These are phyloP conservation scores for Antitype chi DNA, from an alignment of 2,888 invertebrate species.

Conservation along the genomic window DNA sequence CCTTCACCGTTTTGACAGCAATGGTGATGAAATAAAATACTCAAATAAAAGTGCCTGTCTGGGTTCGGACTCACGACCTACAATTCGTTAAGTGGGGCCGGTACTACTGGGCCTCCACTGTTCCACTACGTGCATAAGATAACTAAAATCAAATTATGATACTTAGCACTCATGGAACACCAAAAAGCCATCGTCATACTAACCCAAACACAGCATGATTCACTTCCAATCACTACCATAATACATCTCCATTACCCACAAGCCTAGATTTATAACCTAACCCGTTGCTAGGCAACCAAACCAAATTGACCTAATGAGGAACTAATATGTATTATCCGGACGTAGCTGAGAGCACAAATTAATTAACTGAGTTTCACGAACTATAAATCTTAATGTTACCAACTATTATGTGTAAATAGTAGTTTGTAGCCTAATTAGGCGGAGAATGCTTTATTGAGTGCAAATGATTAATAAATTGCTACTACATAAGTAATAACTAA, in stretches of 20 bases:
- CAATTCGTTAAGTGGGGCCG: too few species aligned
- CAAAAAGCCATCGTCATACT: not conserved
- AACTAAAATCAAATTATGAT: too few species aligned
- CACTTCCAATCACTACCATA: slow-evolving; percentile 17
- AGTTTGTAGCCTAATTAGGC: slow-evolving; percentile 59
- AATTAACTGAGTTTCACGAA: slow-evolving; percentile 73
- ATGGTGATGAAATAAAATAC: too few species aligned
- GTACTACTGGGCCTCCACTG: too few species aligned
- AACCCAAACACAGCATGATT: not conserved
- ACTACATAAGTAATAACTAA: not conserved
- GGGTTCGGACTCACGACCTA: too few species aligned
- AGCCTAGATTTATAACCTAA: slow-evolving; percentile 47
- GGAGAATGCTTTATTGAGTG: slow-evolving; percentile 57
- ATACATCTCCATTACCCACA: slow-evolving; percentile 52
- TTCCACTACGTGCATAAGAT: too few species aligned
- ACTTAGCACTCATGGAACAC: too few species aligned
- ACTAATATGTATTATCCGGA: slow-evolving; percentile 73
- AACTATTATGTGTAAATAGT: slow-evolving; percentile 52
- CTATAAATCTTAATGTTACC: slow-evolving; percentile 71
- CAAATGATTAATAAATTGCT: slow-evolving; percentile 29
- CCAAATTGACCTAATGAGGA: slow-evolving; percentile 73
- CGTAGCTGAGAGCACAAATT: slow-evolving; percentile 73
- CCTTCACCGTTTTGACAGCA: too few species aligned
- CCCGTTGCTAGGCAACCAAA: slow-evolving; percentile 53
- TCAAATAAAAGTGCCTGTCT: too few species aligned